These are phyloP conservation scores for Hirudo medicinalis DNA, from an alignment of 1,140 invertebrate genomes.

Conservation along the genomic window DNA sequence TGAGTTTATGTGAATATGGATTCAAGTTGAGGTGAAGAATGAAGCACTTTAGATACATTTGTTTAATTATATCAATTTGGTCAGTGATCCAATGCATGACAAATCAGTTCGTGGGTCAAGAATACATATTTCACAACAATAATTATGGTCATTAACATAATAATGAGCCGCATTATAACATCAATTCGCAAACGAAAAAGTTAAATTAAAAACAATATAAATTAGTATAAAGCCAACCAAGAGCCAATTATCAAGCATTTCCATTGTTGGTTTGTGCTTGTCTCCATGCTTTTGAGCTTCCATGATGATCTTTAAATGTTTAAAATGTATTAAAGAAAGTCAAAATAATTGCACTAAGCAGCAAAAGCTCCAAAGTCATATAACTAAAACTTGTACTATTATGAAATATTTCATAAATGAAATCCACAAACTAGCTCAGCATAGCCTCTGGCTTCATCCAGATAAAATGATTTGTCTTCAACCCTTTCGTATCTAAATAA, in stretches of 20 bases:
- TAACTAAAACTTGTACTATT: too few species aligned
- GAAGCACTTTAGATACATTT: too few species aligned
- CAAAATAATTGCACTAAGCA: neutral
- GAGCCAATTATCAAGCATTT: slow-evolving; percentile 74
- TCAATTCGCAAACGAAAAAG: neutral
- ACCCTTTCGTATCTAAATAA: slow-evolving; percentile 76
- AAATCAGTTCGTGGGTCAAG: too few species aligned
- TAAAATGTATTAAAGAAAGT: slow-evolving; percentile 18
- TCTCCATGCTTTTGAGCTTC: slow-evolving; percentile 76
- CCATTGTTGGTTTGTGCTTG: slow-evolving; percentile 68
- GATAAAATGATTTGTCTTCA: slow-evolving; percentile 60
- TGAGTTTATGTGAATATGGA: too few species aligned
- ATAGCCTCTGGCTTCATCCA: slow-evolving; percentile 74
- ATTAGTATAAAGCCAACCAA: slow-evolving; percentile 33
- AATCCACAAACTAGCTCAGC: slow-evolving; percentile 51
- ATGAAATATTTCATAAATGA: neutral
- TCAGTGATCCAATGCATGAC: too few species aligned
- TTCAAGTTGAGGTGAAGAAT: too few species aligned
- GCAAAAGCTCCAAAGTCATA: too few species aligned
- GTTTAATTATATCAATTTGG: too few species aligned
- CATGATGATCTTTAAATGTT: slow-evolving; percentile 60
- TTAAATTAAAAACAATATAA: neutral
- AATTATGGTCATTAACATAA: too few species aligned
- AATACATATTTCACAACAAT: too few species aligned
- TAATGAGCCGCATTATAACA: neutral